Evolutionary conservation across 1,140 invertebrate species (phyloP).

Genomic region (silkworm (Bombyx mori)): DNA sequence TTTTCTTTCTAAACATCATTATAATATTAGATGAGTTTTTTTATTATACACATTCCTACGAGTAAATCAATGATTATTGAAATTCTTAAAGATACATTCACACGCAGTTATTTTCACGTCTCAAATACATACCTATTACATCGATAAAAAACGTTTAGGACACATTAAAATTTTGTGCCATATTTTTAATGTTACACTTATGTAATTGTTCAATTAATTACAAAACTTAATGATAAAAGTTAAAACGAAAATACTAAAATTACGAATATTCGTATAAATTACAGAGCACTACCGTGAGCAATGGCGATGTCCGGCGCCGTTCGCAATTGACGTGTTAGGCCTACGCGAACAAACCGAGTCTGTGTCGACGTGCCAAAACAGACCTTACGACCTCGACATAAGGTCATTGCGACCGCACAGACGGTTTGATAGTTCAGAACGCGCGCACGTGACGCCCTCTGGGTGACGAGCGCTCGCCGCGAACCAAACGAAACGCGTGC

Average conservation of each 20-base stretch:
- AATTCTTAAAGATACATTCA: too few relatives aligned
- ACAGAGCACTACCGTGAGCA: conserved; percentile 57
- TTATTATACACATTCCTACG: too few relatives aligned
- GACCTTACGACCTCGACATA: not conserved
- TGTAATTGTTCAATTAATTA: too few relatives aligned
- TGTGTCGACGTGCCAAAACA: conserved; percentile 17
- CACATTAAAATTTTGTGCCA: too few relatives aligned
- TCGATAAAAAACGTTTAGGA: too few relatives aligned
- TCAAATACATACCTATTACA: too few relatives aligned
- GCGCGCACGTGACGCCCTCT: conserved; percentile 51
- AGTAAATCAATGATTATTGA: too few relatives aligned
- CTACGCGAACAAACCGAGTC: conserved; percentile 40
- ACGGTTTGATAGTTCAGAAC: conserved; percentile 13
- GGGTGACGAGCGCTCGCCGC: conserved; percentile 15
- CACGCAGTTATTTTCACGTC: too few relatives aligned
- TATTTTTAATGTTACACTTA: too few relatives aligned
- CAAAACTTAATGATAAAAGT: too few relatives aligned
- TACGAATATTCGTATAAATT: conserved; percentile 24
- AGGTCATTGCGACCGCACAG: not conserved
- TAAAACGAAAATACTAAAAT: conserved; percentile 5
- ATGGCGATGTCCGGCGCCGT: conserved; percentile 53
- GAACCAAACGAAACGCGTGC: not conserved
- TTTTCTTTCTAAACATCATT: too few relatives aligned
- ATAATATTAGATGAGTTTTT: too few relatives aligned
- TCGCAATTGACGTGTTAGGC: conserved; percentile 66